Conservation (phyloP, 2,113 vertebrate species). For the Myxocyprinus asiaticus region DNA sequence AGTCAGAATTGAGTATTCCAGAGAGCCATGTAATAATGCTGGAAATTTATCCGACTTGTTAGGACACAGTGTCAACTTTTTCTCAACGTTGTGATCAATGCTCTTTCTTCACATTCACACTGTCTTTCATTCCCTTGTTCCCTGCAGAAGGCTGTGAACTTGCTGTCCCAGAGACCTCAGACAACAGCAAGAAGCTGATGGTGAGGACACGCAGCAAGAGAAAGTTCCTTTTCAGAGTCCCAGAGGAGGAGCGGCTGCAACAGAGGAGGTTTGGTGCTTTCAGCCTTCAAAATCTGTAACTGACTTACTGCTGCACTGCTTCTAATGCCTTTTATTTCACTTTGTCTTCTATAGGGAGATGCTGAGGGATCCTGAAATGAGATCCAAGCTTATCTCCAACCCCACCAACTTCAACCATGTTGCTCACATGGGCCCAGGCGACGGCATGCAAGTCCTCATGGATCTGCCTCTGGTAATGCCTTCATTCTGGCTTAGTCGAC, state of each 20-base stretch:
- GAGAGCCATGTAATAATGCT: no score
- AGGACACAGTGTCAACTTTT: no score
- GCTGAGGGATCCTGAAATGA: constrained; percentile 91
- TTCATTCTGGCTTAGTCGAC: neutral
- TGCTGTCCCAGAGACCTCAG: constrained; percentile 88
- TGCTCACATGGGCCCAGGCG: constrained; percentile 98
- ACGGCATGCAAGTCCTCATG: constrained; percentile 98
- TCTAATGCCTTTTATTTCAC: neutral
- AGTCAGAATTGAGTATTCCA: no score
- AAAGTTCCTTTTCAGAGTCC: constrained; percentile 95
- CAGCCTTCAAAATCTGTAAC: neutral
- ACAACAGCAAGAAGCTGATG: constrained; percentile 94
- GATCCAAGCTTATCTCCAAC: constrained; percentile 96
- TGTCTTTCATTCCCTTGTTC: neutral
- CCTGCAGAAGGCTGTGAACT: constrained; percentile 77
- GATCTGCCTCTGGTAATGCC: constrained; percentile 93
- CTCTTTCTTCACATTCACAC: neutral
- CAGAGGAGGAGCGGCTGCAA: constrained; percentile 89
- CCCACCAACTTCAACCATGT: constrained; percentile 99
- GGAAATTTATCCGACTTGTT: no score
- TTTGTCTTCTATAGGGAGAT: constrained; percentile 81
- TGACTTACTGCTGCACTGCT: neutral
- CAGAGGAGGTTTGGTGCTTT: constrained; percentile 80
- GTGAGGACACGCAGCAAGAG: constrained; percentile 93
- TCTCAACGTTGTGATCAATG: neutral